Evolutionary conservation across 2,113 vertebrate species (phyloP).

Genomic region (Nesoenas mayeri): DNA sequence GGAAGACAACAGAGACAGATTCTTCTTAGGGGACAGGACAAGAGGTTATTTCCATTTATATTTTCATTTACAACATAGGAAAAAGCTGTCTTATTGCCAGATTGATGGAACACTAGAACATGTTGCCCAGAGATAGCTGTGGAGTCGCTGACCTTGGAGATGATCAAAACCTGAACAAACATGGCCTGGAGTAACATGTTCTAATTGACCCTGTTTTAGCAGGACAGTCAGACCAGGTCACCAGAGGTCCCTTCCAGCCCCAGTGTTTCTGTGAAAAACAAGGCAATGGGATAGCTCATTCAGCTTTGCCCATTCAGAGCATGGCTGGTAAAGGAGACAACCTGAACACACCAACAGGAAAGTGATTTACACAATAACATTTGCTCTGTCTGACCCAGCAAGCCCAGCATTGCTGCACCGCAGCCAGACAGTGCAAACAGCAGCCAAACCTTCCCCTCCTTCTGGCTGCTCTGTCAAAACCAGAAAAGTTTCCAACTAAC

Average conservation of each 20-base stretch:
- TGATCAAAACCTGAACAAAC: neutral
- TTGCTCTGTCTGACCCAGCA: neutral
- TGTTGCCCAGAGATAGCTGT: too few species aligned
- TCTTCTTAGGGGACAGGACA: neutral
- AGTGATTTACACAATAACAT: neutral
- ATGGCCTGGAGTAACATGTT: neutral
- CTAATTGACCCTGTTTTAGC: neutral
- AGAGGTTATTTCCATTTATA: neutral
- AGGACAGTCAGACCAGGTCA: neutral
- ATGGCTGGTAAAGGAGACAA: neutral
- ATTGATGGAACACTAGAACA: neutral
- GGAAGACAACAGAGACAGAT: neutral
- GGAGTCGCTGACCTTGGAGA: neutral
- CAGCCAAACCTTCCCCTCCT: neutral
- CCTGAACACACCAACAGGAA: neutral
- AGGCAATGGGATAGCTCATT: neutral
- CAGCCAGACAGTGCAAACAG: neutral
- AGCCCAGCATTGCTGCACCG: neutral
- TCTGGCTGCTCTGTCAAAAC: neutral
- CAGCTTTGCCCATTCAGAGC: neutral
- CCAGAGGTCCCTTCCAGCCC: neutral
- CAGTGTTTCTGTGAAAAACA: neutral
- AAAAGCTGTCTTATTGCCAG: neutral
- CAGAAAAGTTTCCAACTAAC: neutral
- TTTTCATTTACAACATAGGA: neutral